Conservation (phyloP, 2,113 vertebrate species). For the Callaeas wilsoni region DNA sequence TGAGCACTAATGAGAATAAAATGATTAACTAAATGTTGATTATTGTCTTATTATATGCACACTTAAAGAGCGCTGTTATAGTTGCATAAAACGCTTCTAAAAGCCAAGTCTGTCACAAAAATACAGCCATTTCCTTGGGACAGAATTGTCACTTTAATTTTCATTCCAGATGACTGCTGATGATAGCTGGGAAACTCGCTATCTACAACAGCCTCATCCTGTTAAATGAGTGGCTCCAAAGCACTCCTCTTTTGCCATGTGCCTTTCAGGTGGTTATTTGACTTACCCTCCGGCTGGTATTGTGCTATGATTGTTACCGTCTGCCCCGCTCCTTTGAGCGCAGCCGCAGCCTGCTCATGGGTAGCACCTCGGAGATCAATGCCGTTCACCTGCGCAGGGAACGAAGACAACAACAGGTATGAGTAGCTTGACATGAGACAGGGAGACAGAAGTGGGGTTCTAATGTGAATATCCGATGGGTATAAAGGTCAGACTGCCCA, state of each 20-base stretch:
- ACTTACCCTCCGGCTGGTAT: conserved; percentile 94
- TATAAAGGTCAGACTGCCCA: not conserved
- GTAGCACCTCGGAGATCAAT: conserved; percentile 92
- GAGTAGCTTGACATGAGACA: not conserved
- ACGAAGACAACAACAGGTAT: not conserved
- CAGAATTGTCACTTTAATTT: not conserved
- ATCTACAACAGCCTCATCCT: not conserved
- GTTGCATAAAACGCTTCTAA: not conserved
- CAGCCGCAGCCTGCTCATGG: conserved; percentile 93
- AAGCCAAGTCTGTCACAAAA: not conserved
- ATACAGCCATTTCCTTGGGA: not conserved
- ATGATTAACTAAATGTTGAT: not conserved
- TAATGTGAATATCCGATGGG: not conserved
- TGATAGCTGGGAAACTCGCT: not conserved
- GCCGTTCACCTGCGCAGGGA: conserved; percentile 84
- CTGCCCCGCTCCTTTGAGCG: conserved; percentile 93
- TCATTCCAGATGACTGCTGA: not conserved
- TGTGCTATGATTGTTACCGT: conserved; percentile 94
- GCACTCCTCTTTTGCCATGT: not conserved
- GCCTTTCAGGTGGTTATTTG: not conserved
- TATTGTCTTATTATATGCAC: not conserved
- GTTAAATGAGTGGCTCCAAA: not conserved
- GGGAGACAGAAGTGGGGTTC: not conserved
- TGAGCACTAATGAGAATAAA: not conserved
- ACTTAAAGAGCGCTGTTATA: not conserved